Percentiles rank a stretch among this genome's conserved stretches.
Conservation (phyloP, 2,797 vertebrate species). For the Silurus lanzhouensis region DNA sequence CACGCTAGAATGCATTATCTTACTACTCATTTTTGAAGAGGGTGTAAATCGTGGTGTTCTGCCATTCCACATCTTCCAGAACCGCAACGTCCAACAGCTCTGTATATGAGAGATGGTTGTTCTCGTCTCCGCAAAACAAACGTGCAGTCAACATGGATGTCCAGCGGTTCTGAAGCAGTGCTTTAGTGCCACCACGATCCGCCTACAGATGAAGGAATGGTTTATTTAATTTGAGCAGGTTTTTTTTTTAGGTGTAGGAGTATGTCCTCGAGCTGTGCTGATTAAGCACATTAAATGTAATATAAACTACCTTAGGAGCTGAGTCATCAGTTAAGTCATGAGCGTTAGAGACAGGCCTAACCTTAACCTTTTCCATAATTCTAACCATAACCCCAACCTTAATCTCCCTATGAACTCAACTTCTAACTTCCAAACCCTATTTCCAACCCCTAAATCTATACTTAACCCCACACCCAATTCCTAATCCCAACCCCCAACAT, state of each 20-base stretch:
- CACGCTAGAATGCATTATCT: background rate
- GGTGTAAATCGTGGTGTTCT: constrained; percentile 66
- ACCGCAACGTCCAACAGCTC: constrained; percentile 67
- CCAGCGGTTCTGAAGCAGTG: constrained; percentile 67
- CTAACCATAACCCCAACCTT: no score
- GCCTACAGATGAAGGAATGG: constrained; percentile 49
- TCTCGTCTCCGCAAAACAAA: constrained; percentile 67
- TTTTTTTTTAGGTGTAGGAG: background rate
- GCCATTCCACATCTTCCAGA: constrained; percentile 53
- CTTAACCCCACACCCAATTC: no score
- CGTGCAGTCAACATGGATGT: constrained; percentile 71
- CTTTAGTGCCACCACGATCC: constrained; percentile 69
- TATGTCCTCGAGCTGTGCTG: background rate
- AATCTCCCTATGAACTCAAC: no score
- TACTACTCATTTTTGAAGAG: constrained; percentile 78
- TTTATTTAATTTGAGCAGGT: background rate
- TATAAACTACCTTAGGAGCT: background rate
- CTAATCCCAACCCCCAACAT: no score
- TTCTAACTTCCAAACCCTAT: no score
- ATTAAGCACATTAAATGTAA: background rate
- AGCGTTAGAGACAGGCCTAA: background rate
- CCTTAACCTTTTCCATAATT: no score
- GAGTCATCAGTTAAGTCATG: background rate
- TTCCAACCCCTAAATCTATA: no score
- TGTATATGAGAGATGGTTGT: constrained; percentile 55